Evolutionary conservation across 1,140 invertebrate genomes (phyloP), one percentile per base, ranked within the genome.

Genomic region (Lerema accius): DNA sequence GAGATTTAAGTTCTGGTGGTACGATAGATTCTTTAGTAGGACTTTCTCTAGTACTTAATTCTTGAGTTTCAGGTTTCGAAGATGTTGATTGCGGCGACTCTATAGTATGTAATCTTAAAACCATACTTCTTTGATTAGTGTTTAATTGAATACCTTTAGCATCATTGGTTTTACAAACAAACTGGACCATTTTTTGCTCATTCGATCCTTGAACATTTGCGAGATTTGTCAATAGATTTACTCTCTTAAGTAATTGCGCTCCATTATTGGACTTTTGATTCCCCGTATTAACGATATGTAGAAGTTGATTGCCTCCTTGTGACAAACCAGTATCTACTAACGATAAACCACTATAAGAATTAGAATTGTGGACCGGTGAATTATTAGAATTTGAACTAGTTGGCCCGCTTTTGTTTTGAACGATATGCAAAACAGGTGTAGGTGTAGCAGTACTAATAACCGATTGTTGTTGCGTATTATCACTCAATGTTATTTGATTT

Each of bases 111-210:
- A 91, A 70, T 74, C 89, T 79, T 45, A 92, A 63, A 5, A 92
- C 89, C 90, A 91, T 91, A 67, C 85, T 80, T 71, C 84, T 82
- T 73, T 87, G 91, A 77, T 83, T 89, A 13, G 85, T 69, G 65
- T 90, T 92, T 39, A 93, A 63, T 56, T 92, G 91, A 53, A 92
- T 92, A 39, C 91, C 66, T 84, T 92, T 92, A 6, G 91, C 90
- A 69, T 92, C 92, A 11, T 92, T 86, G 42, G 92, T 92, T 84
- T 93, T 93, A 73, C 92, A 93, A 43, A 93, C 91, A 76, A 93
- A 93, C 67, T 92, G 91, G 5, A 92, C 80, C 88, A 92, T 91
- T 74, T 92, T 92, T 66, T 92, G 91, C 43, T 92, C 91, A 65
- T 83, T 90, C 10, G 79, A 74, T n/a, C 89, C 87, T 77, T 91